Evolutionary conservation across 2,888 invertebrate species (phyloP).

Genomic region (Criorhina ranunculi): DNA sequence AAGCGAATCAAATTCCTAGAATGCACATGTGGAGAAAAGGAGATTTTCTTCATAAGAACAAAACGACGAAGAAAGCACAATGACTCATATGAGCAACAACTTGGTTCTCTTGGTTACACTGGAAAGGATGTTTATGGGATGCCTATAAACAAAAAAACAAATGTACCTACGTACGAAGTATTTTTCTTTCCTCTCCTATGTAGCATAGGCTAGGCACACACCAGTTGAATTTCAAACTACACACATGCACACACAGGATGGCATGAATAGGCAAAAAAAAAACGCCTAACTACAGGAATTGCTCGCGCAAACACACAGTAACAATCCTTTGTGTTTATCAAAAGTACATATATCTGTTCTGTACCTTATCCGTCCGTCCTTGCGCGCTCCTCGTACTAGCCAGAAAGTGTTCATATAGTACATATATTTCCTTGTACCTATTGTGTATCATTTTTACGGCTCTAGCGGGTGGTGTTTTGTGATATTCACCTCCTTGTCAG

Average conservation of each 20-base stretch:
- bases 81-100: conserved; percentile 62
- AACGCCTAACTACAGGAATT: conserved; percentile 61
- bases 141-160: conserved; percentile 11
- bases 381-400: background rate
- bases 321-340: conserved; percentile 46
- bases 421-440: conserved; percentile 1
- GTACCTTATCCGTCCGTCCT: background rate
- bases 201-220: conserved; percentile 31
- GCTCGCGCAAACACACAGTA: conserved; percentile 48
- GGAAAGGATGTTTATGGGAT: conserved; percentile 30
- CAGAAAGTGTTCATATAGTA: conserved; percentile 7
- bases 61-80: conserved; percentile 22
- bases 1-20: conserved; percentile 34
- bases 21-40: conserved; percentile 19
- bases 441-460: conserved; percentile 21
- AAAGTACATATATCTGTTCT: conserved; percentile 28
- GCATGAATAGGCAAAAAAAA: conserved; percentile 4
- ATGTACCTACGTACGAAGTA: conserved; percentile 29
- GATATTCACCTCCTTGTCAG: conserved; percentile 34
- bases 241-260: background rate
- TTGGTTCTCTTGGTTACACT: conserved; percentile 9
- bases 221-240: conserved; percentile 54
- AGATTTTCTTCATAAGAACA: conserved; percentile 13
- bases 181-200: background rate
- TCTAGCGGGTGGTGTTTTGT: conserved; percentile 14